phyloP scores from a whole-genome alignment of 2,797 vertebrate species.

The Danio kyathit region DNA sequence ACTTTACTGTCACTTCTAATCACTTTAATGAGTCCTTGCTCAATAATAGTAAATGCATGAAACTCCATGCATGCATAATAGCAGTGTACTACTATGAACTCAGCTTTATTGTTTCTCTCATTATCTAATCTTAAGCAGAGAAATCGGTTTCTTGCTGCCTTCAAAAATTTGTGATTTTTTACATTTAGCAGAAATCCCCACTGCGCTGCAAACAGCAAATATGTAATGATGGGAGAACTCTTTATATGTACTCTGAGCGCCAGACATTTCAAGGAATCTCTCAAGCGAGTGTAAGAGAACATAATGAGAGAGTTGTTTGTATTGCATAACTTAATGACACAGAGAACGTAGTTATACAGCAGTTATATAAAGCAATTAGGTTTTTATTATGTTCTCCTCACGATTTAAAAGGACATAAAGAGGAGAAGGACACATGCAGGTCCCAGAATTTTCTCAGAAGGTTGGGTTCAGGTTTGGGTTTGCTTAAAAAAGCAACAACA shows the following conservation, averaged over 20 bases:
- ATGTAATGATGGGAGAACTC: conserved; percentile 12
- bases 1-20: neutral
- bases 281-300: conserved; percentile 3
- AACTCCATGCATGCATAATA: neutral
- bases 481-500: conserved; percentile 13
- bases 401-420: neutral
- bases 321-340: neutral
- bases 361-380: conserved; percentile 15
- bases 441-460: neutral
- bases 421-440: conserved; percentile 2
- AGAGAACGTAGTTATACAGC: neutral
- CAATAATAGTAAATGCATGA: no score
- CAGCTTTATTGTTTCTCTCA: conserved; percentile 19
- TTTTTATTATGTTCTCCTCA: neutral
- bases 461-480: neutral
- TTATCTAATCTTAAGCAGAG: conserved; percentile 5
- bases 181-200: conserved; percentile 4
- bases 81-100: neutral
- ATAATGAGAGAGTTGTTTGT: conserved; percentile 11
- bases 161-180: conserved; percentile 3
- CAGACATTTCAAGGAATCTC: conserved; percentile 11
- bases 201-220: neutral
- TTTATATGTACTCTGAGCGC: neutral
- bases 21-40: neutral
- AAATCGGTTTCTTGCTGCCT: neutral